A percentile compares a stretch with the other conserved stretches of the same genome.
phyloP scores from a whole-genome alignment of 2,888 invertebrate genomes.

The Sinelater perroti region DNA sequence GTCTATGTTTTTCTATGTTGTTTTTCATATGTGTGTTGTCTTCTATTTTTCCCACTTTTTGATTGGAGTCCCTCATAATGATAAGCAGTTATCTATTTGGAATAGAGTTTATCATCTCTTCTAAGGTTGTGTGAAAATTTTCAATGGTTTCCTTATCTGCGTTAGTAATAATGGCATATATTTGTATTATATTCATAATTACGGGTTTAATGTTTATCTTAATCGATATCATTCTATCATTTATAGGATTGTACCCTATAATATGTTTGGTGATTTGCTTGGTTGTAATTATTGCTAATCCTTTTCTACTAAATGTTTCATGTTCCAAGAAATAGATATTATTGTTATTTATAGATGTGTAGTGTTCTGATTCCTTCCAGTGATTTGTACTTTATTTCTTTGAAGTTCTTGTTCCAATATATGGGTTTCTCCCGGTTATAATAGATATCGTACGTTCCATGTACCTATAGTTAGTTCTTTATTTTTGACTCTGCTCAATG shows the following conservation, averaged over 20 bases:
- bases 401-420: slow-evolving; percentile 1
- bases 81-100: neutral
- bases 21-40: neutral
- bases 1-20: slow-evolving; percentile 34
- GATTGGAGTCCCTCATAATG: neutral
- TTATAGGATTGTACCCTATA: neutral
- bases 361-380: neutral
- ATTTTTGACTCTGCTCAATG: slow-evolving; percentile 4
- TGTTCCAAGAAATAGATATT: neutral
- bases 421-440: neutral
- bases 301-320: neutral
- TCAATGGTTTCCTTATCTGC: neutral
- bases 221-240: slow-evolving; percentile 1
- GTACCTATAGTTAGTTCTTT: neutral
- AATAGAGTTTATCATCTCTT: neutral
- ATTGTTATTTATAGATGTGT: neutral
- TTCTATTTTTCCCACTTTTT: neutral
- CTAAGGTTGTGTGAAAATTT: neutral
- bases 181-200: neutral
- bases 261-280: slow-evolving; percentile 1
- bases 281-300: neutral
- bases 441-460: neutral
- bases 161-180: neutral
- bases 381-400: neutral
- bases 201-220: neutral